Evolutionary conservation across 2,113 vertebrate genomes (phyloP).

Genomic region (Sakesphorus luctuosus): DNA sequence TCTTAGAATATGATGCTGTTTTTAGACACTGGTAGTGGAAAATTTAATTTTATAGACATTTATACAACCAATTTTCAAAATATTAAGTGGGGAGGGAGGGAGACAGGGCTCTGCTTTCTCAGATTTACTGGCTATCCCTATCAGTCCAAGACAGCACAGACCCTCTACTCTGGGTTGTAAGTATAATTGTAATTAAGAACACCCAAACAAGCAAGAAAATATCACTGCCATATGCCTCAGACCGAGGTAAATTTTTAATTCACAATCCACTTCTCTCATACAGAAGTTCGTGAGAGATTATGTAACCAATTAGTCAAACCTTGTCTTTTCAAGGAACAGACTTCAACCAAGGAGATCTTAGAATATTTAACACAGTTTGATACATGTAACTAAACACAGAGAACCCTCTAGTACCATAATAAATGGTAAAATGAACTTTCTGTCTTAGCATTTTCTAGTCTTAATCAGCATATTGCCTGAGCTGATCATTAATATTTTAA

Average conservation of each 20-base stretch:
- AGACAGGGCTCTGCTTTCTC: neutral
- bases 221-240: neutral
- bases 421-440: neutral
- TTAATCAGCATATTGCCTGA: conserved; percentile 51
- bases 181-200: neutral
- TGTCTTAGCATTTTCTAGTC: conserved; percentile 48
- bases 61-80: neutral
- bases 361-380: conserved; percentile 26
- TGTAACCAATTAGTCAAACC: neutral
- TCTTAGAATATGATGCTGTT: neutral
- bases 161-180: neutral
- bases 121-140: neutral
- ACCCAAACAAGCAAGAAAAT: neutral
- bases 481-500: conserved; percentile 63
- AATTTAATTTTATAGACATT: neutral
- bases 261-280: neutral
- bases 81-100: neutral
- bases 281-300: neutral
- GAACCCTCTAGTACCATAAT: neutral
- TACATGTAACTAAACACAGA: conserved; percentile 21
- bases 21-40: neutral
- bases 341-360: conserved; percentile 19
- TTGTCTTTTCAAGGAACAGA: neutral
- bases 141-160: neutral
- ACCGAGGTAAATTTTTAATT: neutral